Percentiles rank a stretch among this genome's conserved stretches.
Evolutionary conservation across 2,797 vertebrate species (phyloP).

Genomic region (Odontamblyopus rebecca): DNA sequence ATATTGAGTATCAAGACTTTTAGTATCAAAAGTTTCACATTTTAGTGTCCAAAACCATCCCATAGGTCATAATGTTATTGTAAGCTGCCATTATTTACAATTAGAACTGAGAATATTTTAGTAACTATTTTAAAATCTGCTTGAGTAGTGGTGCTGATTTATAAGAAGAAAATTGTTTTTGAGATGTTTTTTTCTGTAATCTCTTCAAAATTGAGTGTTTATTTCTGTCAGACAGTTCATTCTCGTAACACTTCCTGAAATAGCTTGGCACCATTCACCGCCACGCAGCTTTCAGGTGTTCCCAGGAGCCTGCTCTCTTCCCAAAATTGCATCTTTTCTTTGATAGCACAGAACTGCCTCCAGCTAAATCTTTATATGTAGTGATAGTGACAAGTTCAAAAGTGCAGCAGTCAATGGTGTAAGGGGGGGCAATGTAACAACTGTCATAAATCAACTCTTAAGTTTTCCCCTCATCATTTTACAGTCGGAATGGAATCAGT

Average conservation of each 20-base stretch:
- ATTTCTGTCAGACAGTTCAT: conserved; percentile 34
- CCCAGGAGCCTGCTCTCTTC: conserved; percentile 39
- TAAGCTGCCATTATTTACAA: not conserved
- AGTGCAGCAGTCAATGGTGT: not conserved
- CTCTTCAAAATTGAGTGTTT: not conserved
- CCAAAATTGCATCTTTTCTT: conserved; percentile 25
- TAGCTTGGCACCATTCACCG: conserved; percentile 30
- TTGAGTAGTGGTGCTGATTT: not conserved
- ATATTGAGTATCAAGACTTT: not conserved
- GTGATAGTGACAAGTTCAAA: conserved; percentile 1
- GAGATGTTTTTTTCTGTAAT: conserved; percentile 11
- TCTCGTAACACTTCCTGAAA: conserved; percentile 42
- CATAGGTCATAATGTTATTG: not conserved
- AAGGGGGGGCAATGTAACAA: not conserved
- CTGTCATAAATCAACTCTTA: not conserved
- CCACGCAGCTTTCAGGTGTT: conserved; percentile 40
- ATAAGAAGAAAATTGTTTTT: not conserved
- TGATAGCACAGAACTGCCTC: conserved; percentile 20
- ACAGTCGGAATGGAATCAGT: conserved; percentile 4
- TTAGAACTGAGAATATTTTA: not conserved
- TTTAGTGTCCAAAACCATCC: too few species aligned
- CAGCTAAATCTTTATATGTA: not conserved
- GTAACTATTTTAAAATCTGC: not conserved
- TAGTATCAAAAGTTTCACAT: not conserved
- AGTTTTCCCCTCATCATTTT: conserved; percentile 5